phyloP scores from a whole-genome alignment of 2,797 vertebrate species.

The Tamandua tetradactyla region DNA sequence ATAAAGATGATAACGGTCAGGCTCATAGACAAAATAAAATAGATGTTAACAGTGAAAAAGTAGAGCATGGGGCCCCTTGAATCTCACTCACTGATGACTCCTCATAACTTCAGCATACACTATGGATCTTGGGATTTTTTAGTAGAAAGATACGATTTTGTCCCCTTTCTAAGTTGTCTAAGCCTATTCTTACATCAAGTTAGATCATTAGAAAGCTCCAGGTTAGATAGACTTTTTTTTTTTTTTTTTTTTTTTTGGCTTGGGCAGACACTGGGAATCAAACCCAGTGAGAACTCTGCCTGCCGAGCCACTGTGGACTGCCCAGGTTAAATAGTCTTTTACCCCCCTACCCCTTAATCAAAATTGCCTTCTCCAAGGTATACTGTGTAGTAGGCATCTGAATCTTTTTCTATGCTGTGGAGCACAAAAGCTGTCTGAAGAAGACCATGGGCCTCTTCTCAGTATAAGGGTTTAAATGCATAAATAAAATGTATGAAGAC shows the following conservation, averaged over 20 bases:
- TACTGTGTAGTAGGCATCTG: not conserved
- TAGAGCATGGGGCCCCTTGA: not conserved
- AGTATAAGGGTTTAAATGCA: conserved; percentile 16
- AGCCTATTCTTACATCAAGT: not conserved
- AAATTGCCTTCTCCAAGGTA: not conserved
- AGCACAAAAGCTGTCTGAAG: not conserved
- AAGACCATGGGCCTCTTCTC: not conserved
- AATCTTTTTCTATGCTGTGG: not conserved
- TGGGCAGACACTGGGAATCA: no score
- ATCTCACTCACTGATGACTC: not conserved
- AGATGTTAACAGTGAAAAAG: not conserved
- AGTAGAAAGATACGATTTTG: not conserved
- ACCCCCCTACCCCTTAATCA: not conserved
- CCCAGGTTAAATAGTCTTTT: no score
- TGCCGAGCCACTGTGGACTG: no score
- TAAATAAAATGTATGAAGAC: conserved; percentile 6
- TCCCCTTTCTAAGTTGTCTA: not conserved
- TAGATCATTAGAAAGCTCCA: conserved; percentile 14
- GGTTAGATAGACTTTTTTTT: no score
- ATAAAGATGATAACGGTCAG: not conserved
- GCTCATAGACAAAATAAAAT: not conserved
- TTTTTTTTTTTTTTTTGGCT: no score
- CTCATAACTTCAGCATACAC: conserved; percentile 10
- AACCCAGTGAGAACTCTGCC: no score
- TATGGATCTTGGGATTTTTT: not conserved